Conservation (phyloP, 1,140 invertebrate genomes). For the Euschistus heros region DNA sequence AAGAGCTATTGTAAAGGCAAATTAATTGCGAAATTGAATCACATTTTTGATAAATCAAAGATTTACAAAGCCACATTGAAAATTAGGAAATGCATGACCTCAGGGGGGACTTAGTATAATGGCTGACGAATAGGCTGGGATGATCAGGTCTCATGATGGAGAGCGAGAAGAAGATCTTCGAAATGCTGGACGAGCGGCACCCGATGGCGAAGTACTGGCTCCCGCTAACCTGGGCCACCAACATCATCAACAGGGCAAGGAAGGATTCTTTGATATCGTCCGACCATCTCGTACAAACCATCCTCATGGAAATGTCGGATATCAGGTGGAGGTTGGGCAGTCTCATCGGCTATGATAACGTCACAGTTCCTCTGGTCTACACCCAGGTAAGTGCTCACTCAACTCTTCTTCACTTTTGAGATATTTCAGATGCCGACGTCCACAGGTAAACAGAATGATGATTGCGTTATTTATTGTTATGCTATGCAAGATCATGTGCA, state of each 20-base stretch:
- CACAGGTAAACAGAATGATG: too few relatives aligned
- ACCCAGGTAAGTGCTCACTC: slow-evolving; percentile 64
- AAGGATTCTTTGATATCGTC: slow-evolving; percentile 69
- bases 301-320: slow-evolving; percentile 70
- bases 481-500: too few relatives aligned
- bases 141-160: slow-evolving; percentile 74
- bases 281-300: slow-evolving; percentile 77
- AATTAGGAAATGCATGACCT: too few relatives aligned
- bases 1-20: too few relatives aligned
- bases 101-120: background rate
- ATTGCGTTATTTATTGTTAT: too few relatives aligned
- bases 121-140: slow-evolving; percentile 6
- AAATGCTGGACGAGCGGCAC: slow-evolving; percentile 68
- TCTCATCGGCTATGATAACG: slow-evolving; percentile 87
- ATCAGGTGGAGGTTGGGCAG: slow-evolving; percentile 66
- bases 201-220: slow-evolving; percentile 90
- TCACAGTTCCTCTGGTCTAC: slow-evolving; percentile 93
- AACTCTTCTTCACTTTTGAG: too few relatives aligned
- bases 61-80: too few relatives aligned
- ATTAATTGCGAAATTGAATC: too few relatives aligned
- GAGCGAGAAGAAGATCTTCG: slow-evolving; percentile 79
- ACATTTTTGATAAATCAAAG: too few relatives aligned
- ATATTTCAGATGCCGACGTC: too few relatives aligned
- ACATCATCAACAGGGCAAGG: slow-evolving; percentile 73
- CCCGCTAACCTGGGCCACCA: slow-evolving; percentile 82